Percentiles rank a stretch among this genome's conserved stretches.
Conservation (phyloP, 2,888 invertebrate genomes). For the Ethmia dodecea region DNA sequence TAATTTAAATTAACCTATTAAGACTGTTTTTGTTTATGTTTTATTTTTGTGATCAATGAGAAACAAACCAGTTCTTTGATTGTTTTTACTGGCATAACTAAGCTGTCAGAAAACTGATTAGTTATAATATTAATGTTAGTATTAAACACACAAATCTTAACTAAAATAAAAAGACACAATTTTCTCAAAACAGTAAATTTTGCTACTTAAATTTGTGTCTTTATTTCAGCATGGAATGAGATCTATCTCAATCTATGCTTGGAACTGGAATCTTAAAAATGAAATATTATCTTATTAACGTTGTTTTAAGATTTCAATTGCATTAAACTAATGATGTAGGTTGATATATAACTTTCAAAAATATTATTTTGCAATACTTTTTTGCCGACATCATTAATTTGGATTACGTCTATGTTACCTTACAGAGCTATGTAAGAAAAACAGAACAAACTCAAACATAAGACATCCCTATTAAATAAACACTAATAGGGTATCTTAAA, state of each 20-base stretch:
- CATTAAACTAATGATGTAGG: slow-evolving; percentile 5
- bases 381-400: no score
- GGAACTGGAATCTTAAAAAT: slow-evolving; percentile 22
- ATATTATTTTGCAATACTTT: no score
- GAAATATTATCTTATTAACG: slow-evolving; percentile 2
- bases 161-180: neutral
- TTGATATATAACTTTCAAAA: no score
- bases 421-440: slow-evolving; percentile 39
- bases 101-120: slow-evolving; percentile 23
- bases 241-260: slow-evolving; percentile 22
- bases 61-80: neutral
- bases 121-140: slow-evolving; percentile 42
- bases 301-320: slow-evolving; percentile 22
- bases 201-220: neutral
- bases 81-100: neutral
- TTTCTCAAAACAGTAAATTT: neutral
- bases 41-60: slow-evolving; percentile 14
- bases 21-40: neutral
- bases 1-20: neutral
- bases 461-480: slow-evolving; percentile 37
- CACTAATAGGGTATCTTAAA: slow-evolving; percentile 36
- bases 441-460: slow-evolving; percentile 35
- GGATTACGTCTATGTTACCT: slow-evolving; percentile 47
- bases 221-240: slow-evolving; percentile 18
- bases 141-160: slow-evolving; percentile 55